Evolutionary conservation across 2,113 vertebrate species (phyloP).

Genomic region (Microcebus griseorufus): DNA sequence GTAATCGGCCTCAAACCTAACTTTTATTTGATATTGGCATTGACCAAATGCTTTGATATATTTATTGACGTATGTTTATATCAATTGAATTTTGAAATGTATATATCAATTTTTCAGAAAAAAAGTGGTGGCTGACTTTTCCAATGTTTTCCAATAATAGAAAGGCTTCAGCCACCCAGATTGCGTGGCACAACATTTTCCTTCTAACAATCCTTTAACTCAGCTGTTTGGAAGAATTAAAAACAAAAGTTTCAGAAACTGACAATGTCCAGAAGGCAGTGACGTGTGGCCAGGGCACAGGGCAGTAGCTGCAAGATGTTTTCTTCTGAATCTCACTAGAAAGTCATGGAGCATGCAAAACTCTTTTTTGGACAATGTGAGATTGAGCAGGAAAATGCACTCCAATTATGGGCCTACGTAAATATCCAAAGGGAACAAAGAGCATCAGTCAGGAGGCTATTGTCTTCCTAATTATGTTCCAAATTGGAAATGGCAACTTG

Average conservation of each 20-base stretch:
- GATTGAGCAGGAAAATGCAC: slow-evolving; percentile 49
- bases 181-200: background rate
- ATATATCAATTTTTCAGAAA: background rate
- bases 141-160: background rate
- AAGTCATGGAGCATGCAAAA: slow-evolving; percentile 51
- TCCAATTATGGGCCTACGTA: slow-evolving; percentile 49
- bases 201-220: background rate
- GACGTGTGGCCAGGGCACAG: background rate
- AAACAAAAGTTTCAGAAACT: background rate
- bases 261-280: background rate
- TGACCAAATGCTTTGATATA: background rate
- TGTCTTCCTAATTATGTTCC: slow-evolving; percentile 66
- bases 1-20: background rate
- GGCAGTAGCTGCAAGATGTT: background rate
- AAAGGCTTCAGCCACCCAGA: background rate
- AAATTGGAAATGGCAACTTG: slow-evolving; percentile 74
- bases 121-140: background rate
- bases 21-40: background rate
- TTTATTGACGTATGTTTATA: background rate
- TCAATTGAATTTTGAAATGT: background rate
- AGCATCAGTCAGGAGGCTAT: slow-evolving; percentile 45
- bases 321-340: slow-evolving; percentile 49
- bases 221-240: background rate
- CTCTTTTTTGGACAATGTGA: slow-evolving; percentile 47
- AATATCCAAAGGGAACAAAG: slow-evolving; percentile 54